Evolutionary conservation across 2,113 vertebrate species (phyloP).

Genomic region (Heterochromis multidens): DNA sequence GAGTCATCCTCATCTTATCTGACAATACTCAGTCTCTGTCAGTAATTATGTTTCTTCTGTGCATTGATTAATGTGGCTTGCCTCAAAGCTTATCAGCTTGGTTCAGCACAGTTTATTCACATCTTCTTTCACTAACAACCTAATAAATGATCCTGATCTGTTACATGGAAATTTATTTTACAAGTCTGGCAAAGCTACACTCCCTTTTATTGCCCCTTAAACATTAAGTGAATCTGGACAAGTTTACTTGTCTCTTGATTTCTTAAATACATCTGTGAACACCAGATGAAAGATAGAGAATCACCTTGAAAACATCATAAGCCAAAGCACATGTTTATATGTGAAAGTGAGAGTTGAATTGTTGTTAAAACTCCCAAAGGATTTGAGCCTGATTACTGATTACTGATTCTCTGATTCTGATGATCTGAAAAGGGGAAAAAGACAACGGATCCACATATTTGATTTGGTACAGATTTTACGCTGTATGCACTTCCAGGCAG

Average conservation of each 20-base stretch:
- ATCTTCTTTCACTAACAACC: not conserved
- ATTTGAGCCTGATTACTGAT: too few species aligned
- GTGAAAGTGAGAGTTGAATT: not conserved
- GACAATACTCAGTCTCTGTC: slow-evolving; percentile 1
- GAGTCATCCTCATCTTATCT: not conserved
- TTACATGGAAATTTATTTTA: not conserved
- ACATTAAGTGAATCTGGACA: not conserved
- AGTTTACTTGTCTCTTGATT: not conserved
- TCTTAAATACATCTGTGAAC: not conserved
- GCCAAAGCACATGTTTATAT: not conserved
- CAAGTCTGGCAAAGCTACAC: not conserved
- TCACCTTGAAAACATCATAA: not conserved
- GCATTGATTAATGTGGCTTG: slow-evolving; percentile 19
- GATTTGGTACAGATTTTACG: not conserved
- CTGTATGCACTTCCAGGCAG: not conserved
- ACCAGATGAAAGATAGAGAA: not conserved
- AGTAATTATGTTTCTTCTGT: slow-evolving; percentile 13
- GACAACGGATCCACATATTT: not conserved
- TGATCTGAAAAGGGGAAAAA: not conserved
- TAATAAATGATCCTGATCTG: slow-evolving; percentile 2
- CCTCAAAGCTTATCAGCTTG: not conserved
- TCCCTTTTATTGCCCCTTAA: not conserved
- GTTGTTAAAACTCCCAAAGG: not conserved
- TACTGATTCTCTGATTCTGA: too few species aligned
- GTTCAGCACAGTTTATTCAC: not conserved